These are phyloP conservation scores for Gymnoscelis rufifasciata DNA, from an alignment of 2,888 invertebrate genomes.

Conservation along the genomic window DNA sequence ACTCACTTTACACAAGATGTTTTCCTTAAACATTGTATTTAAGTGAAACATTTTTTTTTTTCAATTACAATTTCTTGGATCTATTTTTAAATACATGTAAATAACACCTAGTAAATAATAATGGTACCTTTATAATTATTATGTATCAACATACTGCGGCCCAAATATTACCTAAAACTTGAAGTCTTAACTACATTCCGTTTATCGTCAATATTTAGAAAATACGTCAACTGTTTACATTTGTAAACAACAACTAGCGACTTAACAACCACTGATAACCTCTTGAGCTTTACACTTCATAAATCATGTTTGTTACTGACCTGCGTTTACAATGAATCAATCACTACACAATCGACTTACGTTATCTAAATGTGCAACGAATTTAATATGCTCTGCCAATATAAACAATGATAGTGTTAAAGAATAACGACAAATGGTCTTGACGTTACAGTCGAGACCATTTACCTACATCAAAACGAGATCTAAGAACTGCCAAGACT, in stretches of 20 bases:
- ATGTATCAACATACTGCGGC: no score
- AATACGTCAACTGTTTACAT: constrained; percentile 27
- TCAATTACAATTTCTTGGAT: no score
- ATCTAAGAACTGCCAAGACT: constrained; percentile 40
- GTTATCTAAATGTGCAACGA: constrained; percentile 18
- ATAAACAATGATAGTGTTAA: constrained; percentile 15
- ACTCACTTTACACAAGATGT: no score
- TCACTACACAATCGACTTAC: constrained; percentile 17
- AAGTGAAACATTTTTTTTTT: no score
- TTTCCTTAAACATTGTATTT: no score
- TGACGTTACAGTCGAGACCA: no score
- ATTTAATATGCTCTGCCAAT: constrained; percentile 15
- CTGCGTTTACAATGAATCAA: constrained; percentile 23
- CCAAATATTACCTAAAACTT: no score
- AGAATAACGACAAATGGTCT: no score
- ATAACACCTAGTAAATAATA: no score
- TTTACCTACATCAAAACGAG: constrained; percentile 42
- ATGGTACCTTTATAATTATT: no score
- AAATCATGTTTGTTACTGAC: constrained; percentile 21
- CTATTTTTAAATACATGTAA: no score
- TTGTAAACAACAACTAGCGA: constrained; percentile 11
- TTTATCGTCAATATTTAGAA: constrained; percentile 27
- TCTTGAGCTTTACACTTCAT: constrained; percentile 14
- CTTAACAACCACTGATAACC: constrained; percentile 16
- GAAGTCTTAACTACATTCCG: constrained; percentile 4